Conservation (phyloP, 2,888 invertebrate genomes). For the Perithous albicinctus region DNA sequence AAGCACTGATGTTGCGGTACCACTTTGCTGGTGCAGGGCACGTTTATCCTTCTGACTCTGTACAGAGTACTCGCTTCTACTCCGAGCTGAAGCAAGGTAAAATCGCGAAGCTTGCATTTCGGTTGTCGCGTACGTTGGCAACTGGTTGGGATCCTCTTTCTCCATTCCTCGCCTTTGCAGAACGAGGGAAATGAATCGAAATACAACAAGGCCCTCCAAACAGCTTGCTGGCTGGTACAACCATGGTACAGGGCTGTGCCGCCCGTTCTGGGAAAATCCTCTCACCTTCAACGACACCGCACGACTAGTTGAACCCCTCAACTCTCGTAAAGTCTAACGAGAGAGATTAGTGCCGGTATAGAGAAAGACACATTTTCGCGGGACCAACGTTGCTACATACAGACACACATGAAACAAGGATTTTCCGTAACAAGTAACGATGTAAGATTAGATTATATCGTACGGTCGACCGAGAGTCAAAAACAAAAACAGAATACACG, state of each 20-base stretch:
- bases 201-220: slow-evolving; percentile 45
- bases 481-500: slow-evolving; percentile 29
- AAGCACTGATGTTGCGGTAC: slow-evolving; percentile 34
- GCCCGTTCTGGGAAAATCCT: slow-evolving; percentile 43
- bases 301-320: slow-evolving; percentile 42
- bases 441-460: background rate
- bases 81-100: slow-evolving; percentile 29
- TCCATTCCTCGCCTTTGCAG: slow-evolving; percentile 31
- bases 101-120: slow-evolving; percentile 53
- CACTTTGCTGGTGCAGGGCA: slow-evolving; percentile 4
- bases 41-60: slow-evolving; percentile 13
- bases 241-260: background rate
- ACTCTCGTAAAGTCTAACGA: slow-evolving; percentile 68
- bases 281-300: slow-evolving; percentile 55
- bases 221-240: slow-evolving; percentile 27
- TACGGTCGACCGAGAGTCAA: background rate
- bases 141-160: slow-evolving; percentile 56
- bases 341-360: slow-evolving; percentile 63
- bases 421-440: slow-evolving; percentile 48
- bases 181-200: slow-evolving; percentile 47
- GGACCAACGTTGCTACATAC: slow-evolving; percentile 25
- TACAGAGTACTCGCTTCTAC: slow-evolving; percentile 31
- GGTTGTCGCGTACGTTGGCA: slow-evolving; percentile 36
- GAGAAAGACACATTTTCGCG: slow-evolving; percentile 26
- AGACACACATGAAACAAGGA: slow-evolving; percentile 38